Percentiles rank a stretch among this genome's conserved stretches.
Conservation (phyloP, 2,797 vertebrate species). For the Distichodus sexfasciatus region DNA sequence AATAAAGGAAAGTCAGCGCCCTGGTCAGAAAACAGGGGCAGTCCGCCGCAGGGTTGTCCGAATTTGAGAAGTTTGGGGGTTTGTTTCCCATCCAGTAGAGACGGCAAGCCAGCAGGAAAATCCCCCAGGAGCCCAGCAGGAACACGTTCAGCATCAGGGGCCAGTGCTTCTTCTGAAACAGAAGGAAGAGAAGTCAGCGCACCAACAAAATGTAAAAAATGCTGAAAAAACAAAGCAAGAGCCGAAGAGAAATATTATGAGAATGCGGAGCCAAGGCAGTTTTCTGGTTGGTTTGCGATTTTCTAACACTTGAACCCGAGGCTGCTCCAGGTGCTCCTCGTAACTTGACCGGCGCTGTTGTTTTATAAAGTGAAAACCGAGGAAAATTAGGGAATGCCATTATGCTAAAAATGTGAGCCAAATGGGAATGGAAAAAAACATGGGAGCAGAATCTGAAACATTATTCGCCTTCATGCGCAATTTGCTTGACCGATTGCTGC, state of each 20-base stretch:
- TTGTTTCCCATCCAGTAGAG: constrained; percentile 99
- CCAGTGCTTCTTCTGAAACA: constrained; percentile 84
- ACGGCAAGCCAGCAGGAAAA: constrained; percentile 82
- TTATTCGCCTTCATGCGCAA: constrained; percentile 46
- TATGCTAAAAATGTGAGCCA: constrained; percentile 29
- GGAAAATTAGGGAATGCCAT: constrained; percentile 5
- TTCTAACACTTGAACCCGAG: constrained; percentile 28
- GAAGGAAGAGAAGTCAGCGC: constrained; percentile 44
- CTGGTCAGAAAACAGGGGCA: constrained; percentile 85
- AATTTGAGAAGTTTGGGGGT: constrained; percentile 98
- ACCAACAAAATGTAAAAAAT: constrained; percentile 16
- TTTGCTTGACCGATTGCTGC: constrained; percentile 28
- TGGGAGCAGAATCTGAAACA: constrained; percentile 41
- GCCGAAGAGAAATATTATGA: constrained; percentile 8
- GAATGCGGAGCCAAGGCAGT: not conserved
- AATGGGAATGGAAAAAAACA: constrained; percentile 32
- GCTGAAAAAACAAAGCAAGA: not conserved
- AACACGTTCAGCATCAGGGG: constrained; percentile 84
- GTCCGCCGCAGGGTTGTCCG: constrained; percentile 96
- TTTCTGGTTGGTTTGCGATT: constrained; percentile 48
- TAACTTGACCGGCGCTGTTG: constrained; percentile 29
- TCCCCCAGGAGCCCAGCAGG: constrained; percentile 86
- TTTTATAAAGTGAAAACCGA: not conserved
- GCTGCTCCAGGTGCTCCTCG: constrained; percentile 14
- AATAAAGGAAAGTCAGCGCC: constrained; percentile 86